Evolutionary conservation across 2,113 vertebrate species (phyloP), one percentile per base, ranked within the genome.

Genomic region (Eulacestoma nigropectus): DNA sequence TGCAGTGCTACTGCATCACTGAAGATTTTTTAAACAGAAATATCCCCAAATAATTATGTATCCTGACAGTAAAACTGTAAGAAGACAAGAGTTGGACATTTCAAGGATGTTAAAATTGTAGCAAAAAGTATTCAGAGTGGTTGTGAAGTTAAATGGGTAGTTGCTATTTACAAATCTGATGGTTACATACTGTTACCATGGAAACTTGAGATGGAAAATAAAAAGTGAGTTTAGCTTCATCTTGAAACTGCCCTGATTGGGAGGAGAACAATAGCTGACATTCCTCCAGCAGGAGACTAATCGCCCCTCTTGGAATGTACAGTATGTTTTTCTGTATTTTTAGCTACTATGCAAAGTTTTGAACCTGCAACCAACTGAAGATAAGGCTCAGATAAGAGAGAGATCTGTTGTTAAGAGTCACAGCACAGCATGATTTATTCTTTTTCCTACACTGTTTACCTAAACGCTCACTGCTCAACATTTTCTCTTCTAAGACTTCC

Each of bases 131-230:
- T 84, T 92, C 68, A 22, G 59, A 89, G 60, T 47, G 56, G 50
- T 23, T 77, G 57, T 68, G 81, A 89, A 89, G 57, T 89, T 85
- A 84, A 93, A 82, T 50, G 87, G 70, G 75, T 87, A 91, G 82
- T 55, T 96, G 74, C 95, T 95, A 92, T 96, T 95, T 96, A 91
- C 94, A 96, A 95, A 79, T 73, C 68, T 65, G 86, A 67, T 64
- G 81, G 79, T 96, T 95, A 69, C 78, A 80, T 91, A 46, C 30
- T 27, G 91, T 93, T 96, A 39, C 95, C 87, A 87, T 69, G 91
- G 95, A 62, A 93, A 96, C 84, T 29, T 47, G 46, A 39, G 67
- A 91, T 83, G 59, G 59, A 78, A 97, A 91, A 94, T 79, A 72
- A 87, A 87, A 87, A 91, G 26, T 46, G 46, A 73, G 74, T 91